These are phyloP conservation scores for Cromileptes altivelis DNA, from an alignment of 2,113 vertebrate genomes.

Conservation along the genomic window DNA sequence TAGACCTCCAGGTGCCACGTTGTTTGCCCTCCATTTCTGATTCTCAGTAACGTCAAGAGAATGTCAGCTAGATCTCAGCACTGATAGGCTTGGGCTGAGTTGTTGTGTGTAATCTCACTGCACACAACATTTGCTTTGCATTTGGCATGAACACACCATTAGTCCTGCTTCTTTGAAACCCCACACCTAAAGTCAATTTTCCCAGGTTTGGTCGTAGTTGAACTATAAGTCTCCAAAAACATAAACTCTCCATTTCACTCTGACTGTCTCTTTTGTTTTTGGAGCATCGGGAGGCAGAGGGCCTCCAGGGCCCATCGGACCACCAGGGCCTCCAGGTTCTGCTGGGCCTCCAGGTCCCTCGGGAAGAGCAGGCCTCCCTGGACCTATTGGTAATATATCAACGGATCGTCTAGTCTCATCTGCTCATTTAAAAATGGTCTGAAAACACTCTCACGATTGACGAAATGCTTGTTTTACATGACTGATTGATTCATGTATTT, in stretches of 20 bases:
- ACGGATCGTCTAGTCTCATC: neutral
- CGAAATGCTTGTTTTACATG: neutral
- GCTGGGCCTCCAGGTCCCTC: conserved; percentile 66
- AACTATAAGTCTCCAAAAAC: too few species aligned
- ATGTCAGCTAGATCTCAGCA: too few species aligned
- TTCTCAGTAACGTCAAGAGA: too few species aligned
- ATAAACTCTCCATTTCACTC: neutral
- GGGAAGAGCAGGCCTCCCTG: conserved; percentile 85
- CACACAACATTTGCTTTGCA: too few species aligned
- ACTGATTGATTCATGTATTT: neutral
- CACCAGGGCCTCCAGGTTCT: conserved; percentile 78
- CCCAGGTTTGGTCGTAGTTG: neutral
- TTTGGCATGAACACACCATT: too few species aligned
- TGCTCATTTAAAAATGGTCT: neutral
- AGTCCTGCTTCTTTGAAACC: neutral
- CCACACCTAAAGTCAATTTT: neutral
- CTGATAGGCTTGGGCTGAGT: too few species aligned
- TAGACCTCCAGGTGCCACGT: too few species aligned
- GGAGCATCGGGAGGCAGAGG: conserved; percentile 58
- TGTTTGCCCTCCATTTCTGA: too few species aligned
- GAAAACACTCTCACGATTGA: neutral
- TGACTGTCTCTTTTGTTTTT: neutral
- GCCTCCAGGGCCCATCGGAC: conserved; percentile 75
- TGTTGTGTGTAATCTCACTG: too few species aligned
- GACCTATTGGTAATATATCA: conserved; percentile 84